A percentile compares a stretch with the other conserved stretches of the same genome.
These are phyloP conservation scores for Ligdia adustata DNA, from an alignment of 2,888 invertebrate species.

Conservation along the genomic window DNA sequence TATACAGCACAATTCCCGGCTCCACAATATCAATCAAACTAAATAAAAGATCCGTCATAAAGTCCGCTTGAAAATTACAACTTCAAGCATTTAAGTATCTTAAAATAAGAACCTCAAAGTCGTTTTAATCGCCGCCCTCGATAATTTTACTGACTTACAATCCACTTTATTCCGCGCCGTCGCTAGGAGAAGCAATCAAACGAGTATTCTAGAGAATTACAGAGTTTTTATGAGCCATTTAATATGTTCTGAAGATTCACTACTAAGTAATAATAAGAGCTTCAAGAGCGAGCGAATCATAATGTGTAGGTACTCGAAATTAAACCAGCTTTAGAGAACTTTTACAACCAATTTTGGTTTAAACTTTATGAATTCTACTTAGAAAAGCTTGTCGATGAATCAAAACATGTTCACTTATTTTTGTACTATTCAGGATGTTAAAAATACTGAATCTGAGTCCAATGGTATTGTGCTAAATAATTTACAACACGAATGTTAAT, in stretches of 20 bases:
- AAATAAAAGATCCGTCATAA: slow-evolving; percentile 9
- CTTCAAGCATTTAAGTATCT: slow-evolving; percentile 19
- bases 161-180: slow-evolving; percentile 31
- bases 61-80: slow-evolving; percentile 16
- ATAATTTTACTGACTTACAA: slow-evolving; percentile 33
- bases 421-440: too few relatives aligned
- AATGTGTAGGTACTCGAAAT: slow-evolving; percentile 3
- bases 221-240: slow-evolving; percentile 28
- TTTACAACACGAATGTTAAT: too few relatives aligned
- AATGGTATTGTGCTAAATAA: too few relatives aligned
- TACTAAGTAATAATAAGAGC: slow-evolving; percentile 12
- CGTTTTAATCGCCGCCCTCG: slow-evolving; percentile 32
- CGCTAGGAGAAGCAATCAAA: slow-evolving; percentile 35
- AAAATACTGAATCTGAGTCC: too few relatives aligned
- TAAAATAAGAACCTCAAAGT: slow-evolving; percentile 27
- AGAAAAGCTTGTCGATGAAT: too few relatives aligned
- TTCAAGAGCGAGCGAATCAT: slow-evolving; percentile 5
- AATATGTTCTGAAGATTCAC: slow-evolving; percentile 18
- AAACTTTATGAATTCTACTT: not conserved
- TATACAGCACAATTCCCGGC: not conserved
- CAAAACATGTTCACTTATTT: too few relatives aligned
- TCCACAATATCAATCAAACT: slow-evolving; percentile 10
- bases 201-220: slow-evolving; percentile 41
- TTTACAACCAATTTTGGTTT: slow-evolving; percentile 7
- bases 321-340: slow-evolving; percentile 1